Percentiles rank a stretch among this genome's conserved stretches.
phyloP scores from a whole-genome alignment of 2,888 invertebrate species.

The Tetragonula carbonaria region DNA sequence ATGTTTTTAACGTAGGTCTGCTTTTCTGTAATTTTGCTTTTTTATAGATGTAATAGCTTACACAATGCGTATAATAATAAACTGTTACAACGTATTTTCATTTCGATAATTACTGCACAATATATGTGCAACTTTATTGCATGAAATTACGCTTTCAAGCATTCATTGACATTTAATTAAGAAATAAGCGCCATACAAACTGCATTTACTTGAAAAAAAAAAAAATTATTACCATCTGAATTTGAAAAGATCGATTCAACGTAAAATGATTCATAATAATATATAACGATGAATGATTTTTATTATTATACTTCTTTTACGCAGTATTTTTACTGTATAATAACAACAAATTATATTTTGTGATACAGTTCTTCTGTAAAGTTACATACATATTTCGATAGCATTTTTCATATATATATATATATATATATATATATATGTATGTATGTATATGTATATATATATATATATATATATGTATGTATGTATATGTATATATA shows the following conservation, averaged over 20 bases:
- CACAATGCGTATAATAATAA: background rate
- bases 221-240: background rate
- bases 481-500: background rate
- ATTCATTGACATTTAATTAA: background rate
- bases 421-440: too few species aligned
- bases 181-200: background rate
- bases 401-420: slow-evolving; percentile 31
- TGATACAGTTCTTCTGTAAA: background rate
- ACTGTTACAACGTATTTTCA: background rate
- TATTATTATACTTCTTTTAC: background rate
- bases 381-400: slow-evolving; percentile 38
- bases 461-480: too few species aligned
- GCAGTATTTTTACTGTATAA: background rate
- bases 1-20: slow-evolving; percentile 31
- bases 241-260: background rate
- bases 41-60: slow-evolving; percentile 37
- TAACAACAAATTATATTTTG: background rate
- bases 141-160: slow-evolving; percentile 22
- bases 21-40: slow-evolving; percentile 51
- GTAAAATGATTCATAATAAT: background rate
- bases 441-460: background rate
- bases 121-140: slow-evolving; percentile 25
- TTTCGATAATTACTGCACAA: slow-evolving; percentile 6
- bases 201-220: background rate
- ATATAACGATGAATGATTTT: background rate